Evolutionary conservation across 2,888 invertebrate genomes (phyloP), one percentile per base, ranked within the genome.

Genomic region (Mimachlamys varia): DNA sequence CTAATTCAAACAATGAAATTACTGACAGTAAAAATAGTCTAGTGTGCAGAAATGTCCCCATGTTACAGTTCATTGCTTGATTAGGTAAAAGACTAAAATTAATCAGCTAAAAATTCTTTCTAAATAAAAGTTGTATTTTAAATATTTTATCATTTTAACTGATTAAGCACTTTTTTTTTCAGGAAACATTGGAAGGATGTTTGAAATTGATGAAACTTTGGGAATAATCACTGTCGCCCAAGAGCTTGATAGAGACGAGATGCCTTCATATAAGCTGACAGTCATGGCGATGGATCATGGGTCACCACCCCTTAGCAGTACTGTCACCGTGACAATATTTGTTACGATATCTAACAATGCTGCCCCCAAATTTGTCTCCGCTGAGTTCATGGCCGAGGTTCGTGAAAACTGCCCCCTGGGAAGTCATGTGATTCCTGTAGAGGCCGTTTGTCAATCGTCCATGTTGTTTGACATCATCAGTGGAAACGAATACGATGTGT

Each of bases 291-390:
- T 99, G 90, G 99, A 99, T 97, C 99, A 99, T 95, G 98, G 98
- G 90, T 98, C 98, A 0, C 95, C 95, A 12, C 97, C 98, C 0
- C 97, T 98, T 92, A 98, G 98, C 90, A 98, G 98, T 91, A 98
- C 98, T 90, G 97, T 99, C 90, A 98, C 98, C 89, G 98, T 99
- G 37, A 98, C 98, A 97, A 98, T 99, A 92, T 97, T 98, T 96
- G 97, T 99, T 76, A 98, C 98, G 12, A 98, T 99, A 97, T 98
- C 99, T 96, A 99, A 99, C 96, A 99, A 99, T 96, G 99, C 99
- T 96, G 98, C 98, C n/a, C 99, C 99, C 0, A 97, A 97, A 95
- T 99, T 99, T 97, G 91, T 93, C 19, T 88, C 92, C 12, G 17
- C 90, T 0, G 95, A 96, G 88, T 96, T 96, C 89, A 94, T 93